Conservation (phyloP, 1,140 invertebrate genomes). For the Maniola jurtina region DNA sequence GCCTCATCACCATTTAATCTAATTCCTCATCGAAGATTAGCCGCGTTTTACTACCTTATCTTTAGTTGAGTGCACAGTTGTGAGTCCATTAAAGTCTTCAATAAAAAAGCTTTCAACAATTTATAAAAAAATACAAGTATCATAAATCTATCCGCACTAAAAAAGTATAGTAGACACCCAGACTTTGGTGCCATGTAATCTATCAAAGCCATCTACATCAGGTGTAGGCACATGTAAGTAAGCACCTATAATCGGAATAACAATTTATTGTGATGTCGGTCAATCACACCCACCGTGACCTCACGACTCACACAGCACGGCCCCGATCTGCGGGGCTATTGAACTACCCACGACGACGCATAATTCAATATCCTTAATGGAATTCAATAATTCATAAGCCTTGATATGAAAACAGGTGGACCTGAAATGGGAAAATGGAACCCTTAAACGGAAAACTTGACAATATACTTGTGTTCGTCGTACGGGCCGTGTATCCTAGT, state of each 20-base stretch:
- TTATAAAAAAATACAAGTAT: too few species aligned
- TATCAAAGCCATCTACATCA: neutral
- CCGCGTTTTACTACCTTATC: too few species aligned
- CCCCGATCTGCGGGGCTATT: slow-evolving; percentile 2
- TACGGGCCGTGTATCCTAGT: too few species aligned
- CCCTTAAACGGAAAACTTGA: too few species aligned
- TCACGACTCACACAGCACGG: neutral
- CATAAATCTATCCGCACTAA: too few species aligned
- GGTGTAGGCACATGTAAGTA: neutral
- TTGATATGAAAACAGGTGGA: neutral
- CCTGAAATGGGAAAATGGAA: neutral
- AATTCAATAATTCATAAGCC: neutral
- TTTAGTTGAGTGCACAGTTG: too few species aligned
- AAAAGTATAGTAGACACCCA: too few species aligned
- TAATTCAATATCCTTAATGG: neutral
- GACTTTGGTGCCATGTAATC: neutral
- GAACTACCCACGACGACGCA: slow-evolving; percentile 1
- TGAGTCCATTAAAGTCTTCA: too few species aligned
- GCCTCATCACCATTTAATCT: too few species aligned
- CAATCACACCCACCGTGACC: slow-evolving; percentile 7
- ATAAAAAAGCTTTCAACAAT: too few species aligned
- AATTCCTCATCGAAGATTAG: too few species aligned
- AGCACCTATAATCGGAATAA: neutral
- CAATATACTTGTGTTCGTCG: too few species aligned
- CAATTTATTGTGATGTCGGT: slow-evolving; percentile 2